These are phyloP conservation scores for Drosophila melanogaster DNA, from an alignment of 1,140 invertebrate species.

Conservation along the genomic window DNA sequence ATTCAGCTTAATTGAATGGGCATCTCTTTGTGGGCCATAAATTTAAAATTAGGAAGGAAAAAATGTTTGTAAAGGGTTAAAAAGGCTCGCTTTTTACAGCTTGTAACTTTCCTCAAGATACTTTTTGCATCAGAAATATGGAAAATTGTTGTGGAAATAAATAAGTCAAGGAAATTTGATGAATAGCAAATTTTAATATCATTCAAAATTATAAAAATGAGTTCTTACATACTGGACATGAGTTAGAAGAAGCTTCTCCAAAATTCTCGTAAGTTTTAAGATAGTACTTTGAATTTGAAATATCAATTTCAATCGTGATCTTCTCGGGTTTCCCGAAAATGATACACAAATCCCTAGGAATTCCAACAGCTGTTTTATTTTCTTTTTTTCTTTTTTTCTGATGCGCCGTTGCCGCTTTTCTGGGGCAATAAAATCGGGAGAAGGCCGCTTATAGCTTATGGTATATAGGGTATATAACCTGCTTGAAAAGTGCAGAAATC, in stretches of 20 bases:
- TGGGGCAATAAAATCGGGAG: conserved; percentile 8
- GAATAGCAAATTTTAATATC: no score
- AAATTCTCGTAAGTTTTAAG: background rate
- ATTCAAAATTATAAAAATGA: no score
- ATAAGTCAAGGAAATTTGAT: no score
- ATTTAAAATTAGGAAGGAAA: background rate
- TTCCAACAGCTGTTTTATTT: conserved; percentile 27
- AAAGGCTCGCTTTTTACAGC: background rate
- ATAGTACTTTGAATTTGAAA: conserved; percentile 11
- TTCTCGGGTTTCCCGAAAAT: conserved; percentile 22
- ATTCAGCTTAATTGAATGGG: conserved; percentile 35
- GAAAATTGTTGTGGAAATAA: no score
- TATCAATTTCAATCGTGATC: conserved; percentile 20
- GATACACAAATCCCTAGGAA: conserved; percentile 13
- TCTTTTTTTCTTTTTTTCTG: background rate
- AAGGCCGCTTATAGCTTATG: background rate
- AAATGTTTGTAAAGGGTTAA: no score
- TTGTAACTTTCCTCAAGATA: background rate
- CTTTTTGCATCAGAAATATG: no score
- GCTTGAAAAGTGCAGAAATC: conserved; percentile 32
- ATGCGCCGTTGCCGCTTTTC: conserved; percentile 44
- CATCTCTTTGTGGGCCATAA: conserved; percentile 19
- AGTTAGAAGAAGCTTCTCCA: no score
- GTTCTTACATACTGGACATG: no score
- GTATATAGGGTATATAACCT: conserved; percentile 10